These are phyloP conservation scores for Cremastinae sp. DNA, from an alignment of 2,888 invertebrate genomes.

Conservation along the genomic window DNA sequence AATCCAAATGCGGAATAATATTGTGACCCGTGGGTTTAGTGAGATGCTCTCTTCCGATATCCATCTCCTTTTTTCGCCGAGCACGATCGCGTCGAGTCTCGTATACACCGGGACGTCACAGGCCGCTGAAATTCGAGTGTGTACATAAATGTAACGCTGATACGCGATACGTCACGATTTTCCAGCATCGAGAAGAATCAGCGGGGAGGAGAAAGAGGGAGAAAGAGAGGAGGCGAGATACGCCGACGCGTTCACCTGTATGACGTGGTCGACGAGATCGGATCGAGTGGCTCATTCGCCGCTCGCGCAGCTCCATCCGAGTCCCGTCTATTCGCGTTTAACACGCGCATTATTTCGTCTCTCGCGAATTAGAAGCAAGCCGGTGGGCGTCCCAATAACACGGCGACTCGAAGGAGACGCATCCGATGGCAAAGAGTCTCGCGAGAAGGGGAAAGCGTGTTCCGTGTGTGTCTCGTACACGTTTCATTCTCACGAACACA, in stretches of 20 bases:
- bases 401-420: slow-evolving; percentile 29
- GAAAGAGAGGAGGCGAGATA: slow-evolving; percentile 38
- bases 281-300: slow-evolving; percentile 63
- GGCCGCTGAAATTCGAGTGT: slow-evolving; percentile 21
- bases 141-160: slow-evolving; percentile 6
- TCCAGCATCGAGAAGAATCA: slow-evolving; percentile 20
- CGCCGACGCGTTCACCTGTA: slow-evolving; percentile 77
- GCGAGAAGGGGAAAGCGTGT: slow-evolving; percentile 37
- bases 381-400: slow-evolving; percentile 70
- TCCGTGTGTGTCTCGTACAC: slow-evolving; percentile 24
- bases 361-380: slow-evolving; percentile 71
- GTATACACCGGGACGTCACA: slow-evolving; percentile 35
- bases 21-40: slow-evolving; percentile 37
- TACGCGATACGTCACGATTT: slow-evolving; percentile 37
- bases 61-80: slow-evolving; percentile 35
- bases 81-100: slow-evolving; percentile 37
- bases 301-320: slow-evolving; percentile 51
- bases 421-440: slow-evolving; percentile 28
- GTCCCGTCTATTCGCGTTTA: slow-evolving; percentile 8
- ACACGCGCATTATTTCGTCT: slow-evolving; percentile 49
- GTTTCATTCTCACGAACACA: neutral
- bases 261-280: slow-evolving; percentile 76
- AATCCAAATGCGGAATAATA: slow-evolving; percentile 1
- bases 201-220: slow-evolving; percentile 37
- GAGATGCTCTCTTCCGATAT: slow-evolving; percentile 11